A percentile compares a stretch with the other conserved stretches of the same genome.
Conservation (phyloP, 2,888 invertebrate species). For the Leptopterna dolabrata region DNA sequence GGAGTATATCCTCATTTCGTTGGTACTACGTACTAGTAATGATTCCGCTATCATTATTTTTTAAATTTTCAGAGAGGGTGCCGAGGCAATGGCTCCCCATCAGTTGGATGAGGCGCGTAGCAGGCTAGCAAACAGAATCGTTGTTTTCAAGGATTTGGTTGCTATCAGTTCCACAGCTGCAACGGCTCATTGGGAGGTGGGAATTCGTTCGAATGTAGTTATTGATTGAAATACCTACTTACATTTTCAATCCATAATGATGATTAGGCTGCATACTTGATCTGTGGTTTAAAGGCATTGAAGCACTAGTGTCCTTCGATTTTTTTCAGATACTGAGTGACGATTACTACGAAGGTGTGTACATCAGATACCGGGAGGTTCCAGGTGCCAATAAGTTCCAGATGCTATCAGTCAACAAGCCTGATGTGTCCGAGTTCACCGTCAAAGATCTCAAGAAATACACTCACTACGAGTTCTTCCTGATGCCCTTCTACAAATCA, state of each 20-base stretch:
- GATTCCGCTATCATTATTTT: no score
- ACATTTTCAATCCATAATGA: no score
- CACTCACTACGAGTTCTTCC: conserved; percentile 91
- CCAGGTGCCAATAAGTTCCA: conserved; percentile 75
- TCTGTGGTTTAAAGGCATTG: no score
- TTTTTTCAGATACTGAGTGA: conserved; percentile 65
- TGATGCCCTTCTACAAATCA: conserved; percentile 88
- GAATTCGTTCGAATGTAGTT: background rate
- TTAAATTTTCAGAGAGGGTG: conserved; percentile 54
- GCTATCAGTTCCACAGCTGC: conserved; percentile 81
- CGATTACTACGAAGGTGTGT: conserved; percentile 76
- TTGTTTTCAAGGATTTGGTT: conserved; percentile 75
- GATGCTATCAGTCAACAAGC: conserved; percentile 78
- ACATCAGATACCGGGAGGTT: conserved; percentile 76
- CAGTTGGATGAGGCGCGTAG: conserved; percentile 79
- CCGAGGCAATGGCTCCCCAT: conserved; percentile 74
- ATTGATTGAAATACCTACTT: background rate
- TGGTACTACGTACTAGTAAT: no score
- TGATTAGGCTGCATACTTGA: no score
- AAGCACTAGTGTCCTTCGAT: background rate
- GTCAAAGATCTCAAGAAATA: conserved; percentile 84
- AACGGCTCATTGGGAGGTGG: conserved; percentile 83
- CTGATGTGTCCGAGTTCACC: conserved; percentile 77
- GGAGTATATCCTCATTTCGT: no score
- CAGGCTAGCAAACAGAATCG: conserved; percentile 81